These are phyloP conservation scores for Hiodon alosoides DNA, from an alignment of 2,113 vertebrate genomes.

Conservation along the genomic window DNA sequence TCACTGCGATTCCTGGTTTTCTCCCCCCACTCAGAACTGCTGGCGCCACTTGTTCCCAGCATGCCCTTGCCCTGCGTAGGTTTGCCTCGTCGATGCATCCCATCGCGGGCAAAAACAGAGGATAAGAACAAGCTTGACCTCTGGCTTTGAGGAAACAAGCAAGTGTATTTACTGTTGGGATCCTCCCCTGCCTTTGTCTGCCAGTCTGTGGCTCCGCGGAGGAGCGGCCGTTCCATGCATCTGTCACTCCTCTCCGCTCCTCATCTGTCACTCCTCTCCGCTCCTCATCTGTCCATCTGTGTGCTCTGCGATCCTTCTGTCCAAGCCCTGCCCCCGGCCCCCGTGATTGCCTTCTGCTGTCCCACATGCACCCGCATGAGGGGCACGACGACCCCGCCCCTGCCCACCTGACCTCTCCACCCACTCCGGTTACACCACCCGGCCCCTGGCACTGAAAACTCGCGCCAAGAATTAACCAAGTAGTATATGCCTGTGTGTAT, in stretches of 20 bases:
- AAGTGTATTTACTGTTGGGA: conserved; percentile 59
- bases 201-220: conserved; percentile 53
- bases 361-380: conserved; percentile 5
- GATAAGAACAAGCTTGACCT: conserved; percentile 42
- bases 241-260: conserved; percentile 53
- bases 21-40: neutral
- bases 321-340: conserved; percentile 19
- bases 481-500: neutral
- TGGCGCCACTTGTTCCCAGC: too few relatives aligned
- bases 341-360: conserved; percentile 14
- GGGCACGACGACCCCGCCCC: neutral
- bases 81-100: neutral
- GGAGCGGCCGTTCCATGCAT: conserved; percentile 60
- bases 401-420: neutral
- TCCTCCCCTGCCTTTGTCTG: conserved; percentile 54
- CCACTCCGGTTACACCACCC: neutral
- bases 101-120: neutral
- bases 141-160: conserved; percentile 48
- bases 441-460: neutral
- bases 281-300: conserved; percentile 51
- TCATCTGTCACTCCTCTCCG: conserved; percentile 39
- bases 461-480: conserved; percentile 3
- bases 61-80: neutral
- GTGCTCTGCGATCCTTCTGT: conserved; percentile 51
- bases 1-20: neutral